These are phyloP conservation scores for Tympanoctomys barrerae DNA, from an alignment of 2,797 vertebrate species.

Conservation along the genomic window DNA sequence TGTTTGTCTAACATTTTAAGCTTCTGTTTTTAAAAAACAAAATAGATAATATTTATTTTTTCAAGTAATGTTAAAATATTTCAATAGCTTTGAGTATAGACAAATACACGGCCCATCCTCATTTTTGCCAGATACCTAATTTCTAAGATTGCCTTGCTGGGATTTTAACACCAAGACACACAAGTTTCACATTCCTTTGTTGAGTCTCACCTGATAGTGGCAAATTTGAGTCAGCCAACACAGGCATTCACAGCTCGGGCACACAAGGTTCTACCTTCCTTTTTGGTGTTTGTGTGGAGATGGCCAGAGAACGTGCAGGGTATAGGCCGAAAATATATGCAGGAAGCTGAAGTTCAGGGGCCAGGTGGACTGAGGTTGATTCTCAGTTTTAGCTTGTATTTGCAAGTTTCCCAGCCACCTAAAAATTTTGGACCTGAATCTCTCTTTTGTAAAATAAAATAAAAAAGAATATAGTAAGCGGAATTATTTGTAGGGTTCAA, in stretches of 20 bases:
- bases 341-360: not conserved
- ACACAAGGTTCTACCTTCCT: not conserved
- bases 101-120: not conserved
- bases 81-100: not conserved
- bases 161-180: not conserved
- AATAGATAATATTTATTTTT: conserved; percentile 31
- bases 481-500: conserved; percentile 3
- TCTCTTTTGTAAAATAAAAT: not conserved
- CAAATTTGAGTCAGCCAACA: conserved; percentile 9
- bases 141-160: not conserved
- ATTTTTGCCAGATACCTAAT: not conserved
- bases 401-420: not conserved
- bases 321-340: rapidly evolving
- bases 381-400: not conserved
- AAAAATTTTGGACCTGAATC: not conserved
- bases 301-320: not conserved
- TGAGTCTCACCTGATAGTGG: not conserved
- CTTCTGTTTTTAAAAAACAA: conserved; percentile 43
- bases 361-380: not conserved
- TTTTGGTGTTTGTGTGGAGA: not conserved
- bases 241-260: not conserved
- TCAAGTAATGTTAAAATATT: not conserved
- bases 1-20: not conserved
- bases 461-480: not conserved
- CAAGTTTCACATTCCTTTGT: not conserved